Evolutionary conservation across 2,888 invertebrate genomes (phyloP).

Genomic region (Orgyia antiqua): DNA sequence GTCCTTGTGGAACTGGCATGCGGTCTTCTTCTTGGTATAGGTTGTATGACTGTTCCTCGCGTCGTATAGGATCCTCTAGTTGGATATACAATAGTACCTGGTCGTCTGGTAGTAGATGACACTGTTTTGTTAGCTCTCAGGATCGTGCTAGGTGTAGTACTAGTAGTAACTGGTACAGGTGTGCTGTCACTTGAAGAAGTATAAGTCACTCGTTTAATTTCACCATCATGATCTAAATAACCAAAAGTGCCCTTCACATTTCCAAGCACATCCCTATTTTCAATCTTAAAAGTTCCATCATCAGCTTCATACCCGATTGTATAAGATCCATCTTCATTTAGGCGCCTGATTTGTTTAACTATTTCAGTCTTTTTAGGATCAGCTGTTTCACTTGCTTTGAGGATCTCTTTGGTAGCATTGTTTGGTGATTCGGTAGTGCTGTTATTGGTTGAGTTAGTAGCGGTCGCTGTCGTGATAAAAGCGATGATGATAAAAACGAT

Average conservation of each 20-base stretch:
- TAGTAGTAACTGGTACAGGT: slow-evolving; percentile 52
- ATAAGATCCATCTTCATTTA: slow-evolving; percentile 90
- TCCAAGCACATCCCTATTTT: slow-evolving; percentile 87
- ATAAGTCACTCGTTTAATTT: slow-evolving; percentile 88
- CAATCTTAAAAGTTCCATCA: slow-evolving; percentile 91
- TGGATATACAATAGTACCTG: slow-evolving; percentile 70
- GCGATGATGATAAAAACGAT: slow-evolving; percentile 54
- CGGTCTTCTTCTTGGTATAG: slow-evolving; percentile 78
- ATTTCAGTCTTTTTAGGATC: slow-evolving; percentile 86
- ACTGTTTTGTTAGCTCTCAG: slow-evolving; percentile 69
- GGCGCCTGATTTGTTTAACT: slow-evolving; percentile 87
- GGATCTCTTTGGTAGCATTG: slow-evolving; percentile 73
- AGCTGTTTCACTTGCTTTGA: slow-evolving; percentile 80
- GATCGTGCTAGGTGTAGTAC: slow-evolving; percentile 51
- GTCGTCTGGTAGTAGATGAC: slow-evolving; percentile 74
- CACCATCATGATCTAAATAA: slow-evolving; percentile 86
- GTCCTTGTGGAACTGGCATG: slow-evolving; percentile 49
- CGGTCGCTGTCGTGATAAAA: slow-evolving; percentile 44
- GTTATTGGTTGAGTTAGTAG: slow-evolving; percentile 39
- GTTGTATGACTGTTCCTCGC: slow-evolving; percentile 80
- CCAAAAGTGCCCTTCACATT: slow-evolving; percentile 91
- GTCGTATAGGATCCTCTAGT: slow-evolving; percentile 75
- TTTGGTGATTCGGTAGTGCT: slow-evolving; percentile 39
- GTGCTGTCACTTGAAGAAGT: slow-evolving; percentile 73
- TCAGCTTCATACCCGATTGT: slow-evolving; percentile 91